phyloP scores from a whole-genome alignment of 30 jellyfish, hydroid and myxozoan genomes.

The Rhopilema esculentum region DNA sequence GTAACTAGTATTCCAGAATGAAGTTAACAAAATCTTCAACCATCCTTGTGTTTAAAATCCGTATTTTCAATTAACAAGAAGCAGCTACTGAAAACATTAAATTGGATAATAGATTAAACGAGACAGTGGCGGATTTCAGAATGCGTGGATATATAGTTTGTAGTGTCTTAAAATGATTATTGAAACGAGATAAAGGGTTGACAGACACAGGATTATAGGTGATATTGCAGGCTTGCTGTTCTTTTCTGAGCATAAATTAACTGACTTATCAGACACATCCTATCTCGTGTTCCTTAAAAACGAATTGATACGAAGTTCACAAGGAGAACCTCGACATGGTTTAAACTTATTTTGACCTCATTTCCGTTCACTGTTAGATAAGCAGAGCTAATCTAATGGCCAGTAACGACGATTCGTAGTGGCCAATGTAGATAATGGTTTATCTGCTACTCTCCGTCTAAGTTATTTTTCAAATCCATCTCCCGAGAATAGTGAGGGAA shows the following conservation, averaged over 20 bases:
- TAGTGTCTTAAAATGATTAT: background rate
- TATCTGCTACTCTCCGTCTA: too few relatives aligned
- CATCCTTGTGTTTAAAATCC: background rate
- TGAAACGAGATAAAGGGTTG: background rate
- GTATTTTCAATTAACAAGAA: background rate
- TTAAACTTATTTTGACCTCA: too few relatives aligned
- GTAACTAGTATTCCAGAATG: background rate
- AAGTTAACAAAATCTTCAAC: too few relatives aligned
- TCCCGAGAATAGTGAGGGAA: too few relatives aligned
- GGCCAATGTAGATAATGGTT: too few relatives aligned
- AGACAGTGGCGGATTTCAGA: background rate
- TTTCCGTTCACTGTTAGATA: too few relatives aligned
- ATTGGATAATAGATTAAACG: background rate
- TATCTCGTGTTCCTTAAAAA: too few relatives aligned
- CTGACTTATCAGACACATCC: background rate
- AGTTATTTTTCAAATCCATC: too few relatives aligned
- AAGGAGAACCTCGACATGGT: too few relatives aligned
- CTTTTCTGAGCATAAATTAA: background rate
- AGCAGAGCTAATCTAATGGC: too few relatives aligned
- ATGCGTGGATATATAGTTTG: background rate
- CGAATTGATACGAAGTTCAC: too few relatives aligned
- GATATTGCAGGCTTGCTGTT: background rate
- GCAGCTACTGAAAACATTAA: background rate
- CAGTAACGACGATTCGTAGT: too few relatives aligned
- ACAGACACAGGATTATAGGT: background rate